A percentile compares a stretch with the other conserved stretches of the same genome.
These are phyloP conservation scores for Meloidogyne floridensis DNA, from an alignment of 1,140 invertebrate species.

Conservation along the genomic window DNA sequence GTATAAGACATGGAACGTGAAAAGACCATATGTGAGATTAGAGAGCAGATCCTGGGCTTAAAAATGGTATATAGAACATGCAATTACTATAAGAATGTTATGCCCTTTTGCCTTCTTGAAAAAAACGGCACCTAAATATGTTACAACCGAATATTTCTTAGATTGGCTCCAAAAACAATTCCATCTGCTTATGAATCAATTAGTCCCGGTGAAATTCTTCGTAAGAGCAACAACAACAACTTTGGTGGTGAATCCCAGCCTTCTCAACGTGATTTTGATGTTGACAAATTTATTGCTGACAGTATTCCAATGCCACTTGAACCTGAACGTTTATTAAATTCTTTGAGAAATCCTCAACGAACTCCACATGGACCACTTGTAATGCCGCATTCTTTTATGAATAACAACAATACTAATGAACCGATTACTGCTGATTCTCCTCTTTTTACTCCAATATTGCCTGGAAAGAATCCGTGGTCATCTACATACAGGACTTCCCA, in stretches of 20 bases:
- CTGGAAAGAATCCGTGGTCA: conserved; percentile 23
- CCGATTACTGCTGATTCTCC: conserved; percentile 31
- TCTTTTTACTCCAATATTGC: conserved; percentile 39
- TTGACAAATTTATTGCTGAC: conserved; percentile 50
- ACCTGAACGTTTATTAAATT: no score
- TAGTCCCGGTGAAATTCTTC: conserved; percentile 21
- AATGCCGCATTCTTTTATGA: background rate
- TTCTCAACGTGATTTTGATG: conserved; percentile 42
- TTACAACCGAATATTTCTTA: no score
- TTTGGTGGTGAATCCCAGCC: conserved; percentile 7
- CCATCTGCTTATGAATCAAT: conserved; percentile 23
- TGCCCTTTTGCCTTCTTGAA: no score
- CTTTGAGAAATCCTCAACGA: no score
- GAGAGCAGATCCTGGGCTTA: no score
- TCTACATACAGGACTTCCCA: background rate
- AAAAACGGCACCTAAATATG: no score
- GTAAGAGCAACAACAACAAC: background rate
- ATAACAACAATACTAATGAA: conserved; percentile 16
- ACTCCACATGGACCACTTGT: background rate
- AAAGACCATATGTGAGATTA: no score
- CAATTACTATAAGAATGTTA: no score
- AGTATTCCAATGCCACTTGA: conserved; percentile 32
- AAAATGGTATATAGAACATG: no score
- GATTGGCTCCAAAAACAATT: no score
- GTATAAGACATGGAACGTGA: no score